Percentiles rank a stretch among this genome's conserved stretches.
These are phyloP conservation scores for Homarus gammarus DNA, from an alignment of 2,888 invertebrate species.

Conservation along the genomic window DNA sequence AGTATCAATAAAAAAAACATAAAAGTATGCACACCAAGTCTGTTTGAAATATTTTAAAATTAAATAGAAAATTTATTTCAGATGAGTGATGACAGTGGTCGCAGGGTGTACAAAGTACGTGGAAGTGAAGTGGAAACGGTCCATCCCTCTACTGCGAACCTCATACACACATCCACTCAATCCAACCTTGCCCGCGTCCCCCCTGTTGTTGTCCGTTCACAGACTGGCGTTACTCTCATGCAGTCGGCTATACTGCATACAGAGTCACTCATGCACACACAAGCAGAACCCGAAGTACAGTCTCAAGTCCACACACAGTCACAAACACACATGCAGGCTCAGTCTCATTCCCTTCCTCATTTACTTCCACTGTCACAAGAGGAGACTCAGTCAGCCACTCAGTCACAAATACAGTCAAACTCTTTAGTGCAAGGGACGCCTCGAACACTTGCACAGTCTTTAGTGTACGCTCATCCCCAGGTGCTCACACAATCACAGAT, in stretches of 20 bases:
- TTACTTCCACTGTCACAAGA: neutral
- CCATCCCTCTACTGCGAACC: neutral
- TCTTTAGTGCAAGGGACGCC: neutral
- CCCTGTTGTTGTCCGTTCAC: slow-evolving; percentile 1
- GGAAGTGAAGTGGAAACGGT: neutral
- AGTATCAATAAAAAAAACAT: too few species aligned
- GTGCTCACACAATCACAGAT: slow-evolving; percentile 23
- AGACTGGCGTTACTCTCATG: slow-evolving; percentile 20
- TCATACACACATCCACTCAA: slow-evolving; percentile 28
- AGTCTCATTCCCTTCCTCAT: slow-evolving; percentile 13
- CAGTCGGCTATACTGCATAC: slow-evolving; percentile 16
- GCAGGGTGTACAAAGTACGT: slow-evolving; percentile 32
- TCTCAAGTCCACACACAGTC: slow-evolving; percentile 23
- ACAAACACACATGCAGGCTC: slow-evolving; percentile 33
- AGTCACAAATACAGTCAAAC: slow-evolving; percentile 8
- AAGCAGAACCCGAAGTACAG: slow-evolving; percentile 10
- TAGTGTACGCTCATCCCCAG: slow-evolving; percentile 78
- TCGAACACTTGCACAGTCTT: neutral
- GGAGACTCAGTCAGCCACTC: neutral
- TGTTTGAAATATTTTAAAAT: too few species aligned
- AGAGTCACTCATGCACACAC: slow-evolving; percentile 3
- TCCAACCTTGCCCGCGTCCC: neutral
- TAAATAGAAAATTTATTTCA: neutral
- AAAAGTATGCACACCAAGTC: too few species aligned
- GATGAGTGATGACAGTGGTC: slow-evolving; percentile 50